phyloP scores from a whole-genome alignment of 1,140 invertebrate genomes.

The Drosophila sp. region DNA sequence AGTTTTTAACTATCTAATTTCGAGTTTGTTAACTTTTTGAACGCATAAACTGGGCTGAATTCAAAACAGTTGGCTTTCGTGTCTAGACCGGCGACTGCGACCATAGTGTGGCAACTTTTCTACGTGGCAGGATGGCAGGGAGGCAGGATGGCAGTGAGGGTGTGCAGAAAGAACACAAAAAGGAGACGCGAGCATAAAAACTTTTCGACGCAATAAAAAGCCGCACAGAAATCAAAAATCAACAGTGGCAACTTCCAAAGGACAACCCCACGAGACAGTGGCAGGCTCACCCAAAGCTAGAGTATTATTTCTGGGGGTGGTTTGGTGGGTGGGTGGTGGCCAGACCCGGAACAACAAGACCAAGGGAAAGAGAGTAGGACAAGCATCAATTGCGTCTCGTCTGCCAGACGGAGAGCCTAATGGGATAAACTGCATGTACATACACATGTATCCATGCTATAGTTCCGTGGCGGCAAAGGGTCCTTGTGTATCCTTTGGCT shows the following conservation, averaged over 20 bases:
- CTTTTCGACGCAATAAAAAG: conserved; percentile 60
- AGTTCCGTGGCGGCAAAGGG: background rate
- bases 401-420: conserved; percentile 56
- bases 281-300: conserved; percentile 26
- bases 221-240: conserved; percentile 73
- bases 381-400: conserved; percentile 44
- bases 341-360: conserved; percentile 11
- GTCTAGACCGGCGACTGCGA: conserved; percentile 55
- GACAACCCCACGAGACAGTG: conserved; percentile 44
- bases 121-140: conserved; percentile 21
- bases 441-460: background rate
- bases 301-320: conserved; percentile 49
- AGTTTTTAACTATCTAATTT: background rate
- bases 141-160: background rate
- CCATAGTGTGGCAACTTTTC: conserved; percentile 40
- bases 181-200: conserved; percentile 41
- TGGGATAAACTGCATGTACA: conserved; percentile 65
- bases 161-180: conserved; percentile 21
- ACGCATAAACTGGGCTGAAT: conserved; percentile 18
- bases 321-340: conserved; percentile 50
- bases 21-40: background rate
- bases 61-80: conserved; percentile 6
- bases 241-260: conserved; percentile 54
- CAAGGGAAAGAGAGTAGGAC: conserved; percentile 15
- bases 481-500: conserved; percentile 1